Percentiles rank a stretch among this genome's conserved stretches.
Evolutionary conservation across 2,797 vertebrate species (phyloP).

Genomic region (Diplodus sargus): DNA sequence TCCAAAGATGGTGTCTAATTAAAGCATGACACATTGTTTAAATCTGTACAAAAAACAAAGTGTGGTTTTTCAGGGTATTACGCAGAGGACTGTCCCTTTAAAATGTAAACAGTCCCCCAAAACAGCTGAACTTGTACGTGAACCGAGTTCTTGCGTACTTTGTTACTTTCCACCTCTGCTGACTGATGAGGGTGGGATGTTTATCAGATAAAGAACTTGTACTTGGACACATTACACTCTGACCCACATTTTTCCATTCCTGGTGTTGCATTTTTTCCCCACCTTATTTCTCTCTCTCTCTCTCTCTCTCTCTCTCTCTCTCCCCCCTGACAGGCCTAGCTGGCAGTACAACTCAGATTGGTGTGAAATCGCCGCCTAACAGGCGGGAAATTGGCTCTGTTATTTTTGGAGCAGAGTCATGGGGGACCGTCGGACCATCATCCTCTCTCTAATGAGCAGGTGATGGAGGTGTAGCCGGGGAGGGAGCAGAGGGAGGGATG

Average conservation of each 20-base stretch:
- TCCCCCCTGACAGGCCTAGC: constrained; percentile 61
- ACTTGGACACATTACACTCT: constrained; percentile 58
- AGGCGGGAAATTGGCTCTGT: constrained; percentile 86
- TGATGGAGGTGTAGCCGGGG: constrained; percentile 71
- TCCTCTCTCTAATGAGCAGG: constrained; percentile 81
- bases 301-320: background rate
- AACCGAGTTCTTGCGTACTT: background rate
- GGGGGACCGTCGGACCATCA: constrained; percentile 78
- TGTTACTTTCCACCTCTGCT: background rate
- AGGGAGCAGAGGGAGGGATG: constrained; percentile 12
- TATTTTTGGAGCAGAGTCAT: constrained; percentile 86
- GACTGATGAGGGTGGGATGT: constrained; percentile 25
- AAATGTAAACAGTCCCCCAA: background rate
- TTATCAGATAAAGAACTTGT: constrained; percentile 42
- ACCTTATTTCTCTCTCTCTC: constrained; percentile 25
- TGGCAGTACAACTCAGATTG: constrained; percentile 81
- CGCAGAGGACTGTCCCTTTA: background rate
- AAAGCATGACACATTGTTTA: background rate
- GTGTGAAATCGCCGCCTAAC: constrained; percentile 87
- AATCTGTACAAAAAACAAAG: background rate
- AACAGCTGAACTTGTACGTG: background rate
- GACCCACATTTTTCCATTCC: constrained; percentile 61
- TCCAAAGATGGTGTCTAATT: background rate
- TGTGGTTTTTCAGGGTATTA: background rate
- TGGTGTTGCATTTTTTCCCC: constrained; percentile 45